Evolutionary conservation across 1,140 invertebrate genomes (phyloP).

Genomic region (Teleopsis dalmanni): DNA sequence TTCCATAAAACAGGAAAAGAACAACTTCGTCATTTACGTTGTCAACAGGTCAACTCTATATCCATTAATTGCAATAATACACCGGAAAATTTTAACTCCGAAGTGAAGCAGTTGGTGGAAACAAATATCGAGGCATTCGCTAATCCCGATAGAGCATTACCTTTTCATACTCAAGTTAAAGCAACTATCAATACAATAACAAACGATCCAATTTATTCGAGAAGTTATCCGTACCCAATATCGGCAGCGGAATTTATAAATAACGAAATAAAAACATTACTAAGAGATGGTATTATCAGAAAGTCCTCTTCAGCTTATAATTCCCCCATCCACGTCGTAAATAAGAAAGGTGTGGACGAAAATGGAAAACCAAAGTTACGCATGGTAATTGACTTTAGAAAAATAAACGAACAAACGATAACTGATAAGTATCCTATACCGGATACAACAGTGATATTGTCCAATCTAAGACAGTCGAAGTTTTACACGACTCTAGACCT

Average conservation of each 20-base stretch:
- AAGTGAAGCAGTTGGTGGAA: not conserved
- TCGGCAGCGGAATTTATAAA: slow-evolving; percentile 9
- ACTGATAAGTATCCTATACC: no score
- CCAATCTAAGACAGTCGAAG: no score
- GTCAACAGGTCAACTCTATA: slow-evolving; percentile 4
- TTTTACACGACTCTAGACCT: no score
- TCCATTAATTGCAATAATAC: not conserved
- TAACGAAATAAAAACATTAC: slow-evolving; percentile 2
- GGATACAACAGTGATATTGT: no score
- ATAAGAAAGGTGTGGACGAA: slow-evolving; percentile 3
- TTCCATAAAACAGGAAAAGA: not conserved
- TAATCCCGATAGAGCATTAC: slow-evolving; percentile 1
- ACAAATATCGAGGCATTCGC: not conserved
- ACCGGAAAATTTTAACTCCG: not conserved
- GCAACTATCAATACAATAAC: not conserved
- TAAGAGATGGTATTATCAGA: slow-evolving; percentile 9
- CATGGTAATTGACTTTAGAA: slow-evolving; percentile 28
- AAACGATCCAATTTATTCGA: slow-evolving; percentile 6
- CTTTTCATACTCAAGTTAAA: slow-evolving; percentile 4
- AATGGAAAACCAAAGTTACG: slow-evolving; percentile 22
- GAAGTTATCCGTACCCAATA: slow-evolving; percentile 12
- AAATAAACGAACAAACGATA: no score
- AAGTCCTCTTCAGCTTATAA: slow-evolving; percentile 13
- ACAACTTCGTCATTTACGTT: not conserved
- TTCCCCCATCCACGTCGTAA: not conserved